Base-by-base conservation (phyloP, 2,888 invertebrate species). In the Xylota segnis region DNA sequence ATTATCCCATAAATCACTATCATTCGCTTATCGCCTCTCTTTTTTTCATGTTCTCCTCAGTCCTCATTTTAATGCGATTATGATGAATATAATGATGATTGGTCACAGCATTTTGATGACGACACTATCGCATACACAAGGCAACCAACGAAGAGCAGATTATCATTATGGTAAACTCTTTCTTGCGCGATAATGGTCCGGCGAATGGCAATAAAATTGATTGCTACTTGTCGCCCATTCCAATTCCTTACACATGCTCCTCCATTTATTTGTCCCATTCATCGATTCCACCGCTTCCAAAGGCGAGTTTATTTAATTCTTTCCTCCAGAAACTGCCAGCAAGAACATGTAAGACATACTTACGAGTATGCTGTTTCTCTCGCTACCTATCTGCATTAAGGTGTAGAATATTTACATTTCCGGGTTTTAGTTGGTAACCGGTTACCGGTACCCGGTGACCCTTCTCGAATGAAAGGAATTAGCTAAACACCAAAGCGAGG, bases 401-500 rank as follows among this genome's bases (percentile, higher is more conserved):
- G 27, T 75, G 66, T 34, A 56, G 27, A 47, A 65, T 32, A 56
- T 50, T 65, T 23, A 34, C 54, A 65, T 66, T 76, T 76, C 76
- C 76, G 76, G 76, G 68, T 50, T 16, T 43, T 5, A 32, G 45
- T 34, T 5, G 29, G 45, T 47, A 59, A 58, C 56, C 43, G 40
- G 56, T 58, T 45, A 18, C 45, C 56, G 58, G 47, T 52, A 58
- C 43, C 37, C 43, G 14, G 5, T 68, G 29, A 56, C 14, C 54
- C 63, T 34, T 43, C 29, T 23, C 16, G 9, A 29, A 50, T 37
- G 27, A 16, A 40, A n/a, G 5, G 52, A 54, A 56, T 43, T 56
- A 56, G 12, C 32, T 23, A 54, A 18, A 40, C 32, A 65, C 27
- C 16, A 63, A 52, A 23, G 23, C 61, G 37, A 61, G 65, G 50